Percentiles rank a stretch among this genome's conserved stretches.
Evolutionary conservation across 1,140 invertebrate species (phyloP).

Genomic region (Bombus superbus): DNA sequence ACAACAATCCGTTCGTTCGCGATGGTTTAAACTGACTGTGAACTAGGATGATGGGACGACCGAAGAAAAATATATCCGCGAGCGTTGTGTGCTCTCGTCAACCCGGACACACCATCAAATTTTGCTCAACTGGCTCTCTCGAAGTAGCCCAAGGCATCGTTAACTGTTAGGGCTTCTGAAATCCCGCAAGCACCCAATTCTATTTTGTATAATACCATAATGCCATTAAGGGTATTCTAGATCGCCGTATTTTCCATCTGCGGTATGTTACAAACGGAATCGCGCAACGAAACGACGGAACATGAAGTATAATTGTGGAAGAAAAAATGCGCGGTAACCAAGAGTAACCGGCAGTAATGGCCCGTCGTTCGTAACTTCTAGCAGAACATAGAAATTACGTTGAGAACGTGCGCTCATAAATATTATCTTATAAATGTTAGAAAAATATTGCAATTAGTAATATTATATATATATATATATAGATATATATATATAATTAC

Average conservation of each 20-base stretch:
- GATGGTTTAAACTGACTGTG: not conserved
- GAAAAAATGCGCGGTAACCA: not conserved
- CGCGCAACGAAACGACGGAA: not conserved
- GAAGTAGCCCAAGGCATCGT: constrained; percentile 45
- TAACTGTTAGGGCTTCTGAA: constrained; percentile 73
- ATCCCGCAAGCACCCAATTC: constrained; percentile 70
- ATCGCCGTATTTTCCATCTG: constrained; percentile 14
- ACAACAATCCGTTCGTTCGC: not conserved
- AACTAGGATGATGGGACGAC: not conserved
- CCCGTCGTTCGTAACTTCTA: not conserved
- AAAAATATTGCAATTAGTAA: not conserved
- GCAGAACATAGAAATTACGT: not conserved
- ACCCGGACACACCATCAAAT: constrained; percentile 44
- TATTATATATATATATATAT: too few species aligned
- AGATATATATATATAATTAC: too few species aligned
- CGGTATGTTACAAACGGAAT: not conserved
- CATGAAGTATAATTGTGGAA: not conserved
- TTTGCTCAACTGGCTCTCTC: constrained; percentile 45
- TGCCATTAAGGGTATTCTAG: constrained; percentile 63
- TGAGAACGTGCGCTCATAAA: too few species aligned
- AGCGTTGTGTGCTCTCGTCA: not conserved
- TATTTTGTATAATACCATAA: constrained; percentile 77
- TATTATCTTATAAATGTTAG: not conserved
- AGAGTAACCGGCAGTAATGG: too few species aligned
- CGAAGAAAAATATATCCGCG: not conserved